Conservation (phyloP, 2,888 invertebrate genomes). For the Macrosiphum euphorbiae region DNA sequence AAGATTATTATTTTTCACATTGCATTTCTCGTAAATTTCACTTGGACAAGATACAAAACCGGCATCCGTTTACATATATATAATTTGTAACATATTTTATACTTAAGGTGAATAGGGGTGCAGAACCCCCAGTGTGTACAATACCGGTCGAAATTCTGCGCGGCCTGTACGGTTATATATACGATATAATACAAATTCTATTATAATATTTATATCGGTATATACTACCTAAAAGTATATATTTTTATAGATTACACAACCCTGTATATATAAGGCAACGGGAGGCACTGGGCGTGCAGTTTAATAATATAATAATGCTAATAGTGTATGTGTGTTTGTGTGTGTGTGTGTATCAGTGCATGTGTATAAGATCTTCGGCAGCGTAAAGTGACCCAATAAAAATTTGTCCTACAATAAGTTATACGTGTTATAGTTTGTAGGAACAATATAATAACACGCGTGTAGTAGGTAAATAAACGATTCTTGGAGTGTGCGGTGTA, state of each 20-base stretch:
- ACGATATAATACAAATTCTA: neutral
- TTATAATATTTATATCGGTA: neutral
- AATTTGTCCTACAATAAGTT: conserved; percentile 38
- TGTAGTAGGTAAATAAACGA: conserved; percentile 46
- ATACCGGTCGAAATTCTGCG: neutral
- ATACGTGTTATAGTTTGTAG: neutral
- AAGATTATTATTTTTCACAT: neutral
- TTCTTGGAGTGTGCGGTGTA: conserved; percentile 7
- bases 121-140: neutral
- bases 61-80: neutral
- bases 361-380: neutral
- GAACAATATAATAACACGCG: neutral
- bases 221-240: neutral
- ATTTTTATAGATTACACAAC: neutral
- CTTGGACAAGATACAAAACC: neutral
- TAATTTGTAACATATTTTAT: neutral
- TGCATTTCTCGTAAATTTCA: conserved; percentile 7
- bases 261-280: neutral
- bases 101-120: neutral
- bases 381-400: conserved; percentile 43
- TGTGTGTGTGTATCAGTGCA: too few species aligned
- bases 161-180: neutral
- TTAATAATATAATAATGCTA: conserved; percentile 15
- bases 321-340: neutral
- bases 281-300: neutral